Evolutionary conservation across 2,797 vertebrate genomes (phyloP).

Genomic region (Aulostomus chinensis): DNA sequence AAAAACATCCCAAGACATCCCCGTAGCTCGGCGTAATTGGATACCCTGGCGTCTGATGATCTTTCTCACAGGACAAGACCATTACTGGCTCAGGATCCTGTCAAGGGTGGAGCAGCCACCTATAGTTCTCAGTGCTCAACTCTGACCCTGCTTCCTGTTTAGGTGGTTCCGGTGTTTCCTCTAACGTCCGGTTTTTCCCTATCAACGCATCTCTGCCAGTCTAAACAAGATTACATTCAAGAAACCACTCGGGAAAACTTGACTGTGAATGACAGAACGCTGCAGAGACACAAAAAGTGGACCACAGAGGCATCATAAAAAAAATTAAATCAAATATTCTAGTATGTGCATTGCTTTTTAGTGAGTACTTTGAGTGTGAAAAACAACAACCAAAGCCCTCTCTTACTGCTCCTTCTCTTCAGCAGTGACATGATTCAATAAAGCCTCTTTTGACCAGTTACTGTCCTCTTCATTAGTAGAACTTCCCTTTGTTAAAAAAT

Average conservation of each 20-base stretch:
- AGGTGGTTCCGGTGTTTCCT: conserved; percentile 64
- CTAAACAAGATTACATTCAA: conserved; percentile 44
- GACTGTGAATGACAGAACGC: conserved; percentile 2
- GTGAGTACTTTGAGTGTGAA: no score
- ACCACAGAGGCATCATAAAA: no score
- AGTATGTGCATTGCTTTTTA: no score
- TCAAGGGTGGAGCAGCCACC: conserved; percentile 47
- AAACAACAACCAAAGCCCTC: no score
- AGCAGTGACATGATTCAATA: no score
- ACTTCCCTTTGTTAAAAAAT: conserved; percentile 11
- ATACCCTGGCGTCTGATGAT: conserved; percentile 49
- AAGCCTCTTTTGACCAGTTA: no score
- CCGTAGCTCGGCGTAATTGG: conserved; percentile 60
- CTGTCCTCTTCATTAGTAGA: not conserved
- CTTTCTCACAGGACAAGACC: conserved; percentile 43
- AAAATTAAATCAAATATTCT: no score
- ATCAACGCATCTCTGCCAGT: not conserved
- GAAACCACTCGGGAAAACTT: conserved; percentile 24
- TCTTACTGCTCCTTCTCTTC: no score
- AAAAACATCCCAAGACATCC: conserved; percentile 55
- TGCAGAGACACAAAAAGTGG: no score
- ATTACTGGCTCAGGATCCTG: conserved; percentile 36
- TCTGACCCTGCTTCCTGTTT: conserved; percentile 73
- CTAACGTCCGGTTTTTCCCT: not conserved
- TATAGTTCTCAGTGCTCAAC: conserved; percentile 54